phyloP scores from a whole-genome alignment of 2,113 vertebrate species.

The Forbesichthys papilliferus region DNA sequence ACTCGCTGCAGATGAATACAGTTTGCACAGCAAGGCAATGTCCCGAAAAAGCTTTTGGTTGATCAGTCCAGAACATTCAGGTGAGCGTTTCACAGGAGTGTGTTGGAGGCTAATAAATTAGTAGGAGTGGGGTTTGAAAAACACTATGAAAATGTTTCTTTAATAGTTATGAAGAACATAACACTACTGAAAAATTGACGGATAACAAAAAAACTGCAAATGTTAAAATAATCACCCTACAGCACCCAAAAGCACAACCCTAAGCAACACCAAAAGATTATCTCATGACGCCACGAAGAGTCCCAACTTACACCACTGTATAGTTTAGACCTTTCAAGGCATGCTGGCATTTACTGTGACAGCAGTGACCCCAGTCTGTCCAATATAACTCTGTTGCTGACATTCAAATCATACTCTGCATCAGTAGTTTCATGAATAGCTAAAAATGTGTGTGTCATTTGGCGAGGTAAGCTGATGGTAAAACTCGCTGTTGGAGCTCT shows the following conservation, averaged over 20 bases:
- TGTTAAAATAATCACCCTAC: too few species aligned
- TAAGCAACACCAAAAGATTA: too few species aligned
- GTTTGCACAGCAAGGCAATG: constrained; percentile 30
- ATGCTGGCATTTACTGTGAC: constrained; percentile 31
- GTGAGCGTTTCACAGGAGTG: neutral
- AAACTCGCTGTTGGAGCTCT: constrained; percentile 31
- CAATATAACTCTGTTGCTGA: constrained; percentile 20
- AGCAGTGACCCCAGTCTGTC: constrained; percentile 32
- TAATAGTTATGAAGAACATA: too few species aligned
- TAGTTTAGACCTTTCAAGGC: constrained; percentile 21
- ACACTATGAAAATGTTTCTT: too few species aligned
- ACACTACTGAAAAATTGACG: too few species aligned
- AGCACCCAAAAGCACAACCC: too few species aligned
- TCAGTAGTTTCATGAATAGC: constrained; percentile 35
- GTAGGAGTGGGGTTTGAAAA: neutral
- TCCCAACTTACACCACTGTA: too few species aligned
- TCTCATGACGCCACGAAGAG: too few species aligned
- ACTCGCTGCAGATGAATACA: constrained; percentile 52
- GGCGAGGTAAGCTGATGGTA: neutral
- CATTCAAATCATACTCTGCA: constrained; percentile 19
- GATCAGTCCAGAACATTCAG: constrained; percentile 34
- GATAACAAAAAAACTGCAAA: too few species aligned
- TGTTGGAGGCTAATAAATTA: constrained; percentile 39
- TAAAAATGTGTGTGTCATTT: constrained; percentile 24
- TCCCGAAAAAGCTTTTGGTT: constrained; percentile 46